phyloP scores from a whole-genome alignment of 2,888 invertebrate species.

The Yponomeuta sedellus region DNA sequence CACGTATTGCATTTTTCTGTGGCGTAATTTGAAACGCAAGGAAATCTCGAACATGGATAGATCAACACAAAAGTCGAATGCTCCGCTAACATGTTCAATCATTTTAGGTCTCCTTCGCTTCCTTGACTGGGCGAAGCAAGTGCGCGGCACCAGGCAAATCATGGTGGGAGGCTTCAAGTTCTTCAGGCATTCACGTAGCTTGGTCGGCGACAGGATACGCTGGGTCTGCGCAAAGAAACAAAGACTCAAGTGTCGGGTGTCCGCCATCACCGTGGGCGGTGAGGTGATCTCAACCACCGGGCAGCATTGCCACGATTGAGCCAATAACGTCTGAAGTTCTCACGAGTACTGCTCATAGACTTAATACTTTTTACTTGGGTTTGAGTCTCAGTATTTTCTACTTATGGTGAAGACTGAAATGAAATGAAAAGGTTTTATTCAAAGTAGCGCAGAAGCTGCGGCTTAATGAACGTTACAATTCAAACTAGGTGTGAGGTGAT shows the following conservation, averaged over 20 bases:
- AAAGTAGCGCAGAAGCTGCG: no score
- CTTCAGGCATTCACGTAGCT: conserved; percentile 59
- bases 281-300: conserved; percentile 55
- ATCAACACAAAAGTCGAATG: background rate
- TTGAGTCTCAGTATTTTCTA: no score
- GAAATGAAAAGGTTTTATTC: no score
- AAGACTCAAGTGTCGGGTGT: conserved; percentile 59
- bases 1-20: no score
- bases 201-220: conserved; percentile 56
- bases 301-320: conserved; percentile 42
- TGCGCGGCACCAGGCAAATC: conserved; percentile 51
- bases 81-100: background rate
- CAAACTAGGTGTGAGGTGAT: no score
- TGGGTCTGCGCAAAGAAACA: conserved; percentile 68
- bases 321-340: conserved; percentile 17
- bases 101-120: conserved; percentile 32
- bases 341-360: background rate
- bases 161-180: conserved; percentile 60
- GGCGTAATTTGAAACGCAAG: no score
- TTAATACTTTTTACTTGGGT: no score
- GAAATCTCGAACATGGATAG: no score
- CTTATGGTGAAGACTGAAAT: no score
- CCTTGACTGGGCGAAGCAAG: conserved; percentile 46
- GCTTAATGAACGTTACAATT: no score
- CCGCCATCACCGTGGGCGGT: conserved; percentile 59